These are phyloP conservation scores for Xenopus laevis DNA, from an alignment of 2,113 vertebrate species.

Conservation along the genomic window DNA sequence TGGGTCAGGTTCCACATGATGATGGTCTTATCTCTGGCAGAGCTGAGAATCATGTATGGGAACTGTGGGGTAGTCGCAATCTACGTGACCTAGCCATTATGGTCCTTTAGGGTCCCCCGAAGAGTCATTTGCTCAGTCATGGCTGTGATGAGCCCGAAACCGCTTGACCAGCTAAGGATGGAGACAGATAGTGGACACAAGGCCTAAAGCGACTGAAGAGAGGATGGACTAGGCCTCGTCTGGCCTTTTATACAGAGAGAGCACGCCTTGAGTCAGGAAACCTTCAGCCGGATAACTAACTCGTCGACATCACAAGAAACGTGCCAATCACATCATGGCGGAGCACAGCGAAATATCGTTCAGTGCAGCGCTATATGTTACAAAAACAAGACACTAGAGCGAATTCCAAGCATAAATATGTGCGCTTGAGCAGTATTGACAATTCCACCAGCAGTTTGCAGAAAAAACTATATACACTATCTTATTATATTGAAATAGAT, in stretches of 20 bases:
- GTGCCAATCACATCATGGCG: no score
- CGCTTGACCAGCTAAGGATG: slow-evolving; percentile 70
- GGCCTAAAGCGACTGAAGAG: slow-evolving; percentile 7
- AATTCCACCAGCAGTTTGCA: no score
- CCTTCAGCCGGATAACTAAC: no score
- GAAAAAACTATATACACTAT: no score
- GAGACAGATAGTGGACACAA: slow-evolving; percentile 63
- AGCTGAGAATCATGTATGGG: slow-evolving; percentile 95
- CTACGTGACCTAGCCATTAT: slow-evolving; percentile 93
- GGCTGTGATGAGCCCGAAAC: slow-evolving; percentile 53
- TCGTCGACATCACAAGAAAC: no score
- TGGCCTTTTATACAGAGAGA: slow-evolving; percentile 14
- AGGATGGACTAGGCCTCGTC: slow-evolving; percentile 15
- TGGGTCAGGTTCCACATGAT: slow-evolving; percentile 98
- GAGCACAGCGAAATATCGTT: no score
- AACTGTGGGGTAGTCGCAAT: slow-evolving; percentile 95
- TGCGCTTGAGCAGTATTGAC: no score
- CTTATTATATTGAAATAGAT: no score
- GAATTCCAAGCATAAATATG: no score
- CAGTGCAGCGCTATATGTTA: no score
- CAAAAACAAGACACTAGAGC: no score
- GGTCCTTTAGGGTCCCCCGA: slow-evolving; percentile 91
- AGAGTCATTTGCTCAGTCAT: slow-evolving; percentile 98
- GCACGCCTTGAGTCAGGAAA: slow-evolving; percentile 9
- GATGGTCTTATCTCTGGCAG: slow-evolving; percentile 88